phyloP scores from a whole-genome alignment of 37 sponge, comb jelly and placozoan genomes.

The Axinella damicornis region DNA sequence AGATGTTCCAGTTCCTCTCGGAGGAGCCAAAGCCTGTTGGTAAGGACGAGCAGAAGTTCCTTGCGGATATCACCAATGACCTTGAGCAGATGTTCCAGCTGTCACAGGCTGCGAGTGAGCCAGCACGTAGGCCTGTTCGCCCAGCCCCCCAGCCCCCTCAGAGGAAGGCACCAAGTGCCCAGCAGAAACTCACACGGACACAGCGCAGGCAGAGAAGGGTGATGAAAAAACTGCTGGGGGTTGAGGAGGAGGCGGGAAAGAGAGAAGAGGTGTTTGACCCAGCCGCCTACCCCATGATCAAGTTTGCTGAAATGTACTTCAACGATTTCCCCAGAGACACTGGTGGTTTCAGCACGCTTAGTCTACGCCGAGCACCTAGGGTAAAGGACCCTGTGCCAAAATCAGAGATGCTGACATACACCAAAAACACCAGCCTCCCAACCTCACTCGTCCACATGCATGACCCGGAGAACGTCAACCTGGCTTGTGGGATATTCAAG shows the following conservation, averaged over 20 bases:
- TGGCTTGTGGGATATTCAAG: conserved; percentile 96
- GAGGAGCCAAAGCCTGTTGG: conserved; percentile 63
- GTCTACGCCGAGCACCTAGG: conserved; percentile 59
- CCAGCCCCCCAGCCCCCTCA: conserved; percentile 52
- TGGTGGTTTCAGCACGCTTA: conserved; percentile 79
- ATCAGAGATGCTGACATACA: conserved; percentile 84
- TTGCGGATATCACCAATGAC: conserved; percentile 60
- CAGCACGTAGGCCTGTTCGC: conserved; percentile 51
- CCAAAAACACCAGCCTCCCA: conserved; percentile 70
- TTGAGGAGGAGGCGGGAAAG: conserved; percentile 74
- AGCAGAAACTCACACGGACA: conserved; percentile 62
- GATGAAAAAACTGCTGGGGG: conserved; percentile 84
- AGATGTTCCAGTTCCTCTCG: conserved; percentile 84
- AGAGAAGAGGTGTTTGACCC: conserved; percentile 79
- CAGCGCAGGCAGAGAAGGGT: conserved; percentile 86
- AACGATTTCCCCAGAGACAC: conserved; percentile 91
- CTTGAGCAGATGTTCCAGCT: conserved; percentile 74
- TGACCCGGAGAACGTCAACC: conserved; percentile 94
- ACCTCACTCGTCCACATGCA: conserved; percentile 98
- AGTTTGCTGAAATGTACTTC: conserved; percentile 94
- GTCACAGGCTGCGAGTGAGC: conserved; percentile 52
- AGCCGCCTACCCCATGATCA: conserved; percentile 74
- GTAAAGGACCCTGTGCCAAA: conserved; percentile 84
- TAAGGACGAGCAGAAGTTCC: conserved; percentile 63
- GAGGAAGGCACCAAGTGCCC: not conserved